Evolutionary conservation across 2,797 vertebrate species (phyloP), one percentile per base, ranked within the genome.

Genomic region (Mus spretus): DNA sequence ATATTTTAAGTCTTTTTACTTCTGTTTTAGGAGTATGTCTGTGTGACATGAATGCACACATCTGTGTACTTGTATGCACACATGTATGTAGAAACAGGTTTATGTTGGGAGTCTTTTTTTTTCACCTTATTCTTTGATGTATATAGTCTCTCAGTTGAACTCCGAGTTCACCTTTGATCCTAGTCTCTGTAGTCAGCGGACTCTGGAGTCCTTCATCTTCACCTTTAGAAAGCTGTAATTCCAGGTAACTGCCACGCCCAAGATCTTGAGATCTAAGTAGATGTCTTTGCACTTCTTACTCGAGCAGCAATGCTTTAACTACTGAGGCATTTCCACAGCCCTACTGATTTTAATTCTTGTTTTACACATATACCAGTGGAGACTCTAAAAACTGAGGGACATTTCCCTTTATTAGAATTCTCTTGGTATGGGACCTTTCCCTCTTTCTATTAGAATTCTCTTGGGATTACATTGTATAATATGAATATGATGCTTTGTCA

Each of bases 401-500:
- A 7, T 50, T 95, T n/a, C 65, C 47, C 83, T 78, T 31, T 91
- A 59, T 70, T 90, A 70, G 50, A 40, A 74, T 50, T 94, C 31
- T 79, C 55, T 79, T 88, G 94, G 34, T 82, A 87, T 87, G 22
- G 12, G 12, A 77, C 12, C 12, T 47, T 77, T 77, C 13, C 40
- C 28, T 81, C 65, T 96, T 93, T 90, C 26, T 91, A 59, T 63
- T 90, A 75, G 44, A 31, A 67, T 61, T 95, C 40, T 82, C 55
- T 75, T 92, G 95, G 50, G 79, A 84, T 87, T 91, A 61, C 67
- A 67, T 50, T 70, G 2, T 53, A 50, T 57, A 80, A 59, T 79
- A 53, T 70, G 37, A 94, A 65, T 70, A 8, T 47, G 59, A 85
- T 59, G 1, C 85, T 93, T 31, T 40, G n/a, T 63, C 57, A 91